A percentile compares a stretch with the other conserved stretches of the same genome.
Conservation (phyloP, 2,888 invertebrate genomes). For the Cotesia congregata region DNA sequence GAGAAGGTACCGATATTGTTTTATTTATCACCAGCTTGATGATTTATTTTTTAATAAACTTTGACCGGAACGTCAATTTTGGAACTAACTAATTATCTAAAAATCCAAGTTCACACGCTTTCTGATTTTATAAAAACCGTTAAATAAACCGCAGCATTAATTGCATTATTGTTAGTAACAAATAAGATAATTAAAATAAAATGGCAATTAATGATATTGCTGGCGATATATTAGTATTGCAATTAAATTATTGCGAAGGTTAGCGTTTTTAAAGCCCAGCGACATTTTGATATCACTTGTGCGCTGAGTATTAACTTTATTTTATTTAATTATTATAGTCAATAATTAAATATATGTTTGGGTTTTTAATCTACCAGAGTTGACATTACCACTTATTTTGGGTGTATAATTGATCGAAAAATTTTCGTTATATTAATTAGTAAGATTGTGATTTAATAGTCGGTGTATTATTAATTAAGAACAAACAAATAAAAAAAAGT, state of each 20-base stretch:
- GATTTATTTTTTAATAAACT: no score
- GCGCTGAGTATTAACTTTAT: constrained; percentile 33
- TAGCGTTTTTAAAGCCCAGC: constrained; percentile 60
- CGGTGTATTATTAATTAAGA: not conserved
- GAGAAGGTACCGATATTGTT: not conserved
- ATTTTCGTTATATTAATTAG: no score
- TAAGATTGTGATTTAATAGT: no score
- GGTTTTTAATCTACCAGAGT: no score
- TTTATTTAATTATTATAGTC: constrained; percentile 10
- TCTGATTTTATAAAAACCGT: not conserved
- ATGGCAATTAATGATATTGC: not conserved
- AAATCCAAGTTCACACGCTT: not conserved
- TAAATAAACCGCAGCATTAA: not conserved
- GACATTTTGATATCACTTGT: constrained; percentile 62
- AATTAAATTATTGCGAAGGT: constrained; percentile 39
- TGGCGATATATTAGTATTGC: not conserved
- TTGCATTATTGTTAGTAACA: not conserved
- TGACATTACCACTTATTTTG: no score
- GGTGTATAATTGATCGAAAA: no score
- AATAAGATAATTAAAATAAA: not conserved
- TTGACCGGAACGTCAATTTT: no score
- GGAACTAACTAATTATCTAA: no score
- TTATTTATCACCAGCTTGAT: no score
- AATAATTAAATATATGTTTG: no score
- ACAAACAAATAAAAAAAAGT: constrained; percentile 7